phyloP scores from a whole-genome alignment of 2,888 invertebrate genomes.

The Macrophya alboannulata region DNA sequence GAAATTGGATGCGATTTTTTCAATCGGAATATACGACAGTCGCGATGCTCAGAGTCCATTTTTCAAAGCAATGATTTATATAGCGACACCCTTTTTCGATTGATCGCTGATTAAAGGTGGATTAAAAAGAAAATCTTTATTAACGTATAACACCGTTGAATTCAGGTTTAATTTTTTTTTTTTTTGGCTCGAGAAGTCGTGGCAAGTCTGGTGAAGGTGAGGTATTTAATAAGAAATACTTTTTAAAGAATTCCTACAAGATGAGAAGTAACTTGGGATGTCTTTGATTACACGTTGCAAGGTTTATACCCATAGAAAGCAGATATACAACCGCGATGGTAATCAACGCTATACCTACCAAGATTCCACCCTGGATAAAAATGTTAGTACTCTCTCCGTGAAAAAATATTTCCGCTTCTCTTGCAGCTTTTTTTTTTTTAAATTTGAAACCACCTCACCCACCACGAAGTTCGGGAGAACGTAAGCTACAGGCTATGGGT shows the following conservation, averaged over 20 bases:
- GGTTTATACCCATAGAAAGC: background rate
- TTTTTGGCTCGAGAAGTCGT: background rate
- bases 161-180: background rate
- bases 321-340: slow-evolving; percentile 3
- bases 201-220: background rate
- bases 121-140: background rate
- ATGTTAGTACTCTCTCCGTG: slow-evolving; percentile 1
- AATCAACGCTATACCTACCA: background rate
- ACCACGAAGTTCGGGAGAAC: background rate
- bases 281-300: slow-evolving; percentile 32
- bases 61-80: slow-evolving; percentile 38
- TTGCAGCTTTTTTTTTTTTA: background rate
- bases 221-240: slow-evolving; percentile 30
- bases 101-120: slow-evolving; percentile 1
- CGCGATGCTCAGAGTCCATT: background rate
- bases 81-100: background rate
- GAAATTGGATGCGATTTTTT: slow-evolving; percentile 61
- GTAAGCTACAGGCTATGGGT: background rate
- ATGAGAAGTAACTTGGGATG: slow-evolving; percentile 27
- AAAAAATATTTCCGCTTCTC: background rate
- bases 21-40: background rate
- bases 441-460: background rate
- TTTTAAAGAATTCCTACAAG: slow-evolving; percentile 4
- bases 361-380: background rate
- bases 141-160: background rate